Conservation (phyloP, 1,140 invertebrate species). For the Anoplolepis gracilipes region DNA sequence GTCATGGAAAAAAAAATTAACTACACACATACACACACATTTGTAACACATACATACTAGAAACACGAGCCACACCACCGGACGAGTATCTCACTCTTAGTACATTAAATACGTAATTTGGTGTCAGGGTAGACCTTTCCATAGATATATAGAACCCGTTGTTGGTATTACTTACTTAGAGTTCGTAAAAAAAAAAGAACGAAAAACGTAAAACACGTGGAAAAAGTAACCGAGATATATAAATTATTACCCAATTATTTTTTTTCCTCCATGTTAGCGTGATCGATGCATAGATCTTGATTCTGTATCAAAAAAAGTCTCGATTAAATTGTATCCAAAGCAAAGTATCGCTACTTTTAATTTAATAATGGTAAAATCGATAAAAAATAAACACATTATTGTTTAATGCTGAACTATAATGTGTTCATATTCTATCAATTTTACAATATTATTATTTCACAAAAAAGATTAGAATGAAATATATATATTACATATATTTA, state of each 20-base stretch:
- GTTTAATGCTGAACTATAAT: background rate
- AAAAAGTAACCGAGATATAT: constrained; percentile 65
- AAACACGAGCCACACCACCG: constrained; percentile 74
- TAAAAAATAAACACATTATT: background rate
- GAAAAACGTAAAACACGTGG: constrained; percentile 33
- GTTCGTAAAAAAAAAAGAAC: constrained; percentile 63
- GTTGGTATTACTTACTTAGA: constrained; percentile 76
- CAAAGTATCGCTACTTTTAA: constrained; percentile 8
- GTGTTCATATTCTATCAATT: constrained; percentile 2
- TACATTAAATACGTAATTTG: constrained; percentile 87
- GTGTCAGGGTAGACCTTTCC: constrained; percentile 87
- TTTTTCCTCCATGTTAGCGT: constrained; percentile 59
- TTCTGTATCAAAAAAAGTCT: background rate
- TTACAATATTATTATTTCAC: background rate
- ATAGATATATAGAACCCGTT: constrained; percentile 83
- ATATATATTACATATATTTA: background rate
- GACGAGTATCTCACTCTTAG: constrained; percentile 86
- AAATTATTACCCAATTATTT: constrained; percentile 75
- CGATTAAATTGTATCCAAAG: constrained; percentile 2
- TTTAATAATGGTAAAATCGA: constrained; percentile 9
- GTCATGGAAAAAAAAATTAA: background rate
- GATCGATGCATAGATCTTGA: constrained; percentile 65
- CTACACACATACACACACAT: constrained; percentile 22
- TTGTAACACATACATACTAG: constrained; percentile 61
- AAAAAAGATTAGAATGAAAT: background rate